Conservation (phyloP, 2,888 invertebrate genomes). For the Ecdyonurus torrentis region DNA sequence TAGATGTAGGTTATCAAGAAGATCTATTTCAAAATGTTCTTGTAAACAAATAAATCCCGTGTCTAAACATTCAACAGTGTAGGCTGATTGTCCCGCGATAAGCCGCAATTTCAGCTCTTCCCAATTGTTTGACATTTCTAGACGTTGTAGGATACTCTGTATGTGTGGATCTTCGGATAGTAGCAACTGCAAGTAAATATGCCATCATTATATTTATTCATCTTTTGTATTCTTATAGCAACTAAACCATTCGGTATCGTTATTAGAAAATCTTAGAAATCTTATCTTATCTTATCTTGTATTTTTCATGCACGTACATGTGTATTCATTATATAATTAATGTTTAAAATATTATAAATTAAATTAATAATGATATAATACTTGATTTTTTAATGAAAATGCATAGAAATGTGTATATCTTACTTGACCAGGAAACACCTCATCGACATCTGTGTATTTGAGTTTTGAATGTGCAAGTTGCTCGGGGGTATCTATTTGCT, state of each 20-base stretch:
- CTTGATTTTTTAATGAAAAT: no score
- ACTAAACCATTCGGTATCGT: no score
- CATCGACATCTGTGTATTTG: background rate
- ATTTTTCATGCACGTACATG: no score
- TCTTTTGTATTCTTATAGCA: no score
- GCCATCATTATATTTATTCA: no score
- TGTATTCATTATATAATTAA: no score
- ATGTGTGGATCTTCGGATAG: background rate
- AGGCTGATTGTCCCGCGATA: background rate
- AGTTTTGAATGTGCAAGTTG: background rate
- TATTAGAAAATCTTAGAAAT: no score
- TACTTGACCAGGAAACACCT: background rate
- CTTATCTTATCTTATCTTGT: no score
- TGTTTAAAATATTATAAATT: no score
- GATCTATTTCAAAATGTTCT: background rate
- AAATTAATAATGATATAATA: no score
- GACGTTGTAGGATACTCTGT: background rate
- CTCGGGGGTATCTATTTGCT: background rate
- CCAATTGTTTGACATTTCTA: background rate
- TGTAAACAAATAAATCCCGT: background rate
- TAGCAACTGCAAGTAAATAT: background rate
- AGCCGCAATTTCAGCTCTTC: background rate
- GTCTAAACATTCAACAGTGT: background rate
- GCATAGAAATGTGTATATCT: no score
- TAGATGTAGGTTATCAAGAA: background rate